phyloP scores from a whole-genome alignment of 2,797 vertebrate species.

The Oreonectes daqikongensis region DNA sequence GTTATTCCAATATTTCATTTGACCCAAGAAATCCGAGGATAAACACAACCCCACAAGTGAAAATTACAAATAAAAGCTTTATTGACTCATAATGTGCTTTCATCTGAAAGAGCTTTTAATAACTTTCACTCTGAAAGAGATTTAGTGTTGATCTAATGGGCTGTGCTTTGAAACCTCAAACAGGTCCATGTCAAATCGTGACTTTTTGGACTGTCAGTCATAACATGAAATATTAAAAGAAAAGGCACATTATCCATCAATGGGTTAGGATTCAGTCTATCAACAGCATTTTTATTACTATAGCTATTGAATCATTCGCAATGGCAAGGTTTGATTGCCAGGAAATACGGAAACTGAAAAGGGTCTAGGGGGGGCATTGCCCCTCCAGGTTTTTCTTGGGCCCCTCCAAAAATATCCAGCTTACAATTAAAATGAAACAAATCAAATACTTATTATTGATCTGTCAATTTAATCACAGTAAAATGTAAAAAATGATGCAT shows the following conservation, averaged over 20 bases:
- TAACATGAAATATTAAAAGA: background rate
- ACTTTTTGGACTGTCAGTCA: conserved; percentile 6
- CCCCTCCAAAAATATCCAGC: too few relatives aligned
- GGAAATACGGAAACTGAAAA: too few relatives aligned
- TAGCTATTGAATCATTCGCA: background rate
- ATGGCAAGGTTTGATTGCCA: background rate
- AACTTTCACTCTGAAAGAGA: background rate
- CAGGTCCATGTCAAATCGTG: background rate
- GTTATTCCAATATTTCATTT: conserved; percentile 10
- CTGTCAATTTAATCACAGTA: too few relatives aligned
- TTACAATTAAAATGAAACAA: too few relatives aligned
- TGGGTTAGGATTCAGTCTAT: background rate
- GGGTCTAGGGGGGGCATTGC: too few relatives aligned
- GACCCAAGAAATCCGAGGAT: background rate
- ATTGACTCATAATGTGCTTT: background rate
- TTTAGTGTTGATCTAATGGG: conserved; percentile 1
- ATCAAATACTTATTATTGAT: too few relatives aligned
- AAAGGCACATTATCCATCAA: background rate
- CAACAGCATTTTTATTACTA: background rate
- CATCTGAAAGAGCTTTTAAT: conserved; percentile 16
- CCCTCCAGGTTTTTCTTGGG: too few relatives aligned
- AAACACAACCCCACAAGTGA: background rate
- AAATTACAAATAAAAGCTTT: background rate
- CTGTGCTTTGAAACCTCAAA: background rate
- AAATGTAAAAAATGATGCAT: too few relatives aligned